Evolutionary conservation across 2,797 vertebrate species (phyloP), one percentile per base, ranked within the genome.

Genomic region (Lateolabrax maculatus): DNA sequence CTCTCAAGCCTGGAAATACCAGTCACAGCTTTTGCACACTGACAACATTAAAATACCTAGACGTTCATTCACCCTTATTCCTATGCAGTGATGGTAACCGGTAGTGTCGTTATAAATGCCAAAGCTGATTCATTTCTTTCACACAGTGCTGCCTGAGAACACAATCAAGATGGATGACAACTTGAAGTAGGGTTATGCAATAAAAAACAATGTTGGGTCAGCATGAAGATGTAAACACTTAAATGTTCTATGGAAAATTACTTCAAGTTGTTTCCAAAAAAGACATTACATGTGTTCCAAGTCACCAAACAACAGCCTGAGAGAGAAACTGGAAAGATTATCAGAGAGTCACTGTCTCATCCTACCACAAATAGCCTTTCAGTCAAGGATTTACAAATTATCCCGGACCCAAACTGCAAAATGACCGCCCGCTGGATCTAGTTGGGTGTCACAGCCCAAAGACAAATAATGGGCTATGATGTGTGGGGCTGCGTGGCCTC

Each of bases 241-340:
- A 71, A 71, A 81, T 34, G 31, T 6, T 6, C 75, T 52, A 67
- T 34, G 87, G 87, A 87, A 94, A 93, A 93, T 85, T 77, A 69
- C 87, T 90, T 77, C 9, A 82, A 66, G 48, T 60, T 71, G 57
- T 84, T 87, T 85, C 71, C 41, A 75, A 79, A 80, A 78, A 52
- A 78, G 78, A 87, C 25, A 68, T 71, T 37, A 52, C 62, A 73
- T n/a, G 49, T 62, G 79, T 60, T 80, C 77, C 56, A 74, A 78
- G 57, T 69, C 77, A 77, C 79, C 39, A 77, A 72, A 84, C 63
- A 79, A 77, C 72, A 83, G 13, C 39, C 48, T 43, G 68, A 25
- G 65, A 61, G 66, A 65, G 41, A 75, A 23, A 37, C 4, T 23
- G 61, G 37, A 74, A 34, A 61, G 71, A 70, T 75, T 70, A 83